Evolutionary conservation across 2,113 vertebrate genomes (phyloP), one percentile per base, ranked within the genome.

Genomic region (Meles meles): DNA sequence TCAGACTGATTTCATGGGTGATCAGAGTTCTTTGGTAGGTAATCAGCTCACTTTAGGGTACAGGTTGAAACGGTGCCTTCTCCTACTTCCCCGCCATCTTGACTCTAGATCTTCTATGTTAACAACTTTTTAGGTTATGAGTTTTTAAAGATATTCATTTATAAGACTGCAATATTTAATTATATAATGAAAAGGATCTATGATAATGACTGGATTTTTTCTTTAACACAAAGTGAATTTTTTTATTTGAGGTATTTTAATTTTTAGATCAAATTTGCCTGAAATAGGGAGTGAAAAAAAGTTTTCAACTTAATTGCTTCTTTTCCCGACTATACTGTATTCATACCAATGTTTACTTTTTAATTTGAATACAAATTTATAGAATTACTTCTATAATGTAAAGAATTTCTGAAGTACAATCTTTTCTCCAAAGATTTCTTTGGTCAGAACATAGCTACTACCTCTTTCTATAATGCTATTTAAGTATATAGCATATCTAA

Each of bases 231-330:
- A 87, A 90, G 11, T 79, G 25, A 94, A 84, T 42, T 94, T 97
- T 97, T 57, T 76, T 81, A 42, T 18, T 47, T 79, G 37, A 95
- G n/a, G 34, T 12, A 69, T 88, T 94, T 94, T 87, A 57, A 81
- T 23, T 37, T 67, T 65, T 69, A 88, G 34, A 72, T 82, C 10
- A 92, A 63, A 88, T 88, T 91, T 93, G 34, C 52, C 29, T 42
- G 61, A 61, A 59, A 92, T 94, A 83, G 1, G 12, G 12, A 91
- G 34, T 96, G 12, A 79, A 84, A 81, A 81, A 77, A 47, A 69
- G 4, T 37, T 92, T 82, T 95, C 52, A 18, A 55, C 5, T 47
- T 67, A 57, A 82, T 86, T 71, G 20, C 14, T 92, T 81, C 27
- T 37, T 84, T 81, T 42, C n/a, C 80, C 8, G 94, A 21, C 44